Evolutionary conservation across 2,797 vertebrate species (phyloP), one percentile per base, ranked within the genome.

Genomic region (Lophotriccus pileatus): DNA sequence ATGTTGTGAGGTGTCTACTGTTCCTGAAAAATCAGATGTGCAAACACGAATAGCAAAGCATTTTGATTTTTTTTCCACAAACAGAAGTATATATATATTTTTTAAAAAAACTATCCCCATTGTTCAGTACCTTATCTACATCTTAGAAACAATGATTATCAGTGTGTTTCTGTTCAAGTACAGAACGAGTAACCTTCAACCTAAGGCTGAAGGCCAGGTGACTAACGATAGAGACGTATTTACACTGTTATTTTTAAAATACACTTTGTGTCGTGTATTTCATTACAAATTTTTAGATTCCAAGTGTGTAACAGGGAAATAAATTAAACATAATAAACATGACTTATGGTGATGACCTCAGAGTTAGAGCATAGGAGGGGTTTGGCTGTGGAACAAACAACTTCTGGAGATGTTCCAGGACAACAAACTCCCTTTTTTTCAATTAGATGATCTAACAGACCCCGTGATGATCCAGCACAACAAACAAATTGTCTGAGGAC

Each of bases 391-490:
- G 72, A 94, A 95, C 90, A 93, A 93, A 92, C 78, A 96, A 94
- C 90, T 95, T 90, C 77, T 97, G 96, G 96, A 97, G 66, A 91
- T 2, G 13, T 93, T 97, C 97, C 96, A 97, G 89, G 84, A 94
- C 83, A 97, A 96, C 95, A 96, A 96, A 96, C 93, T 96, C 96
- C 58, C 76, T 94, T 94, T 95, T 95, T 95, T 95, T 94, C 95
- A 97, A 43, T 95, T 96, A 97, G 95, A 97, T 97, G 96, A 97
- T 96, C 97, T 97, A 97, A 97, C 82, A 96, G 95, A 95, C 84
- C 97, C 95, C 63, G 72, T 97, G 97, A 97, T 90, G 94, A 97
- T 97, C 91, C 84, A 97, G 94, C 80, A 96, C 92, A 97, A 97
- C 95, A 96, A 97, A 97, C 92, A 94, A 97, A 95, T 89, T 96